phyloP scores from a whole-genome alignment of 2,797 vertebrate species.

The Micrastur ruficollis region DNA sequence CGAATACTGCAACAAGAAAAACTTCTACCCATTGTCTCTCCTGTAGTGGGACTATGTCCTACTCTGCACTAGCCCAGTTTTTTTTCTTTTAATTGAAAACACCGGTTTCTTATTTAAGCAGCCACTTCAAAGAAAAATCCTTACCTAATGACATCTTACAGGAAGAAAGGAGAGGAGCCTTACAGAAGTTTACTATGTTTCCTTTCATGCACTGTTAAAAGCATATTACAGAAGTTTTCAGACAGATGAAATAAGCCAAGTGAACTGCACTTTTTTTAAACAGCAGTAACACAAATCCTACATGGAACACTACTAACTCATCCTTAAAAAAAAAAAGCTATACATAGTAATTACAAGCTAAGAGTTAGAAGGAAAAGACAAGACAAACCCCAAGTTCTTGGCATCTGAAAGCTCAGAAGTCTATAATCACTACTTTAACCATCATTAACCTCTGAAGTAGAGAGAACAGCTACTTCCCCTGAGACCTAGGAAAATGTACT shows the following conservation, averaged over 20 bases:
- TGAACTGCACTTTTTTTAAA: not conserved
- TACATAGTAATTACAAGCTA: not conserved
- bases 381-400: not conserved
- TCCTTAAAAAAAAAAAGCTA: not conserved
- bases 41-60: not conserved
- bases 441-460: not conserved
- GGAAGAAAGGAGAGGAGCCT: not conserved
- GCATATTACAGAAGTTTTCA: not conserved
- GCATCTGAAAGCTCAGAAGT: not conserved
- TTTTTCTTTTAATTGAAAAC: not conserved
- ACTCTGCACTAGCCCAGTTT: not conserved
- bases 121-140: not conserved
- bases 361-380: not conserved
- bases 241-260: not conserved
- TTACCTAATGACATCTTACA: not conserved
- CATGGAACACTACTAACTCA: not conserved
- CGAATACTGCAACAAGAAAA: not conserved
- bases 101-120: not conserved
- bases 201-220: not conserved
- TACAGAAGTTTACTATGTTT: not conserved
- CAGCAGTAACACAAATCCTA: not conserved
- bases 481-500: not conserved
- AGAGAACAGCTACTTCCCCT: not conserved
- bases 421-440: not conserved
- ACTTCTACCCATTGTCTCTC: not conserved